Base-by-base conservation (phyloP, 2,888 invertebrate genomes). In the Agriopis leucophaearia region DNA sequence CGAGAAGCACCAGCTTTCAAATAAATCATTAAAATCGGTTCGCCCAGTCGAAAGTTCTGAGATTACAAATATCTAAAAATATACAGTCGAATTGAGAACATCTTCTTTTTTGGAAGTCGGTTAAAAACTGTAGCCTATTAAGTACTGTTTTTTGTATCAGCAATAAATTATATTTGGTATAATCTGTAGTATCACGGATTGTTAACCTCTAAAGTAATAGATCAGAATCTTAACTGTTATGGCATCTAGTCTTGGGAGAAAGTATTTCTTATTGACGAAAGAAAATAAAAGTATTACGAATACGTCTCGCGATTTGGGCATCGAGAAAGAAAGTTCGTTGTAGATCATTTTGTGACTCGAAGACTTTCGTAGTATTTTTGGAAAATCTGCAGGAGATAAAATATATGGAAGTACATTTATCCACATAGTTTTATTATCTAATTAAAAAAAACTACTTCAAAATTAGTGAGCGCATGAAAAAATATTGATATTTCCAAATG, bases 271-370 rank as follows among this genome's bases (percentile, higher is more conserved):
- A 65, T 69, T 64, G 64, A 70, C 55, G 55, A 63, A 74, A n/a
- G 72, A 72, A 74, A 74, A 74, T 69, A 74, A 74, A 71, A 74
- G 72, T 73, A 65, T 57, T 45, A 60, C 67, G 48, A 69, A 69
- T 60, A 50, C 54, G 55, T 60, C 56, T 54, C 1, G 36, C 18
- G 35, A 63, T 27, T 64, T 48, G 62, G 9, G 52, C 44, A 47
- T 8, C 51, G 54, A 59, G 55, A 56, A 56, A 51, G 68, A 55
- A 64, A 63, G 54, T 10, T 40, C n/a, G 18, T 47, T 56, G n/a
- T 16, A 9, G 16, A 38, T 44, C 9, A 38, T 55, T 47, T 40
- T 15, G 57, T 57, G 9, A 45, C 36, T 36, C 15, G 7, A n/a
- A 13, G 27, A 18, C 27, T 18, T 55, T 15, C 35, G 7, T 12